Percentiles rank a stretch among this genome's conserved stretches.
Evolutionary conservation across 2,888 invertebrate species (phyloP).

Genomic region (Eupsilia transversa): DNA sequence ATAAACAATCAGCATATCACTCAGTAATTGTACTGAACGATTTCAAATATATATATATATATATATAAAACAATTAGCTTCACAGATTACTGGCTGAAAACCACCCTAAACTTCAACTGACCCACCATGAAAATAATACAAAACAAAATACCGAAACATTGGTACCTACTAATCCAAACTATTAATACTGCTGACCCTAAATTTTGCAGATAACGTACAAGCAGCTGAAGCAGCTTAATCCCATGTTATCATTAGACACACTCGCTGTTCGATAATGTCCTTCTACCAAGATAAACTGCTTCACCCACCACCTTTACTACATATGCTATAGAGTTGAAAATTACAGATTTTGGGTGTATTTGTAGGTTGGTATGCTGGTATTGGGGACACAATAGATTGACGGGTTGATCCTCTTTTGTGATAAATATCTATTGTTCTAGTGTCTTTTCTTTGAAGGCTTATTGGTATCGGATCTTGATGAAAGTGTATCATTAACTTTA

Average conservation of each 20-base stretch:
- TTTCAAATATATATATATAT: too few species aligned
- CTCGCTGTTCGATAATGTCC: slow-evolving; percentile 79
- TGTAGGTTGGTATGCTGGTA: slow-evolving; percentile 68
- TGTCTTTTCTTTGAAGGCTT: slow-evolving; percentile 68
- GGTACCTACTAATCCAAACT: slow-evolving; percentile 55
- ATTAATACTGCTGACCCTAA: slow-evolving; percentile 69
- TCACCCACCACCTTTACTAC: slow-evolving; percentile 25
- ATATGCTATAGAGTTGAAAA: slow-evolving; percentile 40
- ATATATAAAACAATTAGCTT: slow-evolving; percentile 31
- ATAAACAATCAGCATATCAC: neutral
- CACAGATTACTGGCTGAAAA: slow-evolving; percentile 1
- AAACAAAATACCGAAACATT: slow-evolving; percentile 47
- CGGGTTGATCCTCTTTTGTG: slow-evolving; percentile 77
- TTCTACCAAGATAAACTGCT: slow-evolving; percentile 58
- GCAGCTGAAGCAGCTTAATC: slow-evolving; percentile 79
- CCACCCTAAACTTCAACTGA: slow-evolving; percentile 18
- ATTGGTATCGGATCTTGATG: slow-evolving; percentile 56
- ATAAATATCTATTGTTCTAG: slow-evolving; percentile 75
- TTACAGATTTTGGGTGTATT: slow-evolving; percentile 61
- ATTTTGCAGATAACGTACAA: slow-evolving; percentile 78
- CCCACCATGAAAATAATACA: slow-evolving; percentile 22
- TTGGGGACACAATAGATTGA: slow-evolving; percentile 78
- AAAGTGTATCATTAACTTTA: slow-evolving; percentile 48
- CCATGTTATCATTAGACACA: slow-evolving; percentile 80
- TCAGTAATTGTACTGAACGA: neutral